Percentiles rank a stretch among this genome's conserved stretches.
These are phyloP conservation scores for Umimayanthus chanpuru DNA, from an alignment of 92 coral and sea anemone genomes.

Conservation along the genomic window DNA sequence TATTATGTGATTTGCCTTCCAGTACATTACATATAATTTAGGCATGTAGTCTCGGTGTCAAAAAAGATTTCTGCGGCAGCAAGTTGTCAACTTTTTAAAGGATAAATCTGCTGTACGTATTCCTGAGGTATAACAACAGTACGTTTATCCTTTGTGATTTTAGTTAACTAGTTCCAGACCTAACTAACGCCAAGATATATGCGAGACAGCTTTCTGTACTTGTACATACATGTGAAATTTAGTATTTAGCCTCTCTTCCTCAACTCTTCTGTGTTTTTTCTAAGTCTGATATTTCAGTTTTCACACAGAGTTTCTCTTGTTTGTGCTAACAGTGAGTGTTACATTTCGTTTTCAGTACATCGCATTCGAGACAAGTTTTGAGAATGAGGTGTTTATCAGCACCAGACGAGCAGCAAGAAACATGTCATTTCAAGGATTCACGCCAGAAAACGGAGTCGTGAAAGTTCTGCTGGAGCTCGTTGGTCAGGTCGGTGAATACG, in stretches of 20 bases:
- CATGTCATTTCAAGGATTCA: constrained; percentile 97
- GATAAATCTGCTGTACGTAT: no score
- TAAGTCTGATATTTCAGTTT: background rate
- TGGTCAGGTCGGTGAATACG: constrained; percentile 78
- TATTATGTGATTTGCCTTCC: no score
- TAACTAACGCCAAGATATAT: no score
- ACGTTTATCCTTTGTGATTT: background rate
- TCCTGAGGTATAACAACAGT: background rate
- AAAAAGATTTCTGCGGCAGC: no score
- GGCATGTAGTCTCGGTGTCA: no score
- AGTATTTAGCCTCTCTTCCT: background rate
- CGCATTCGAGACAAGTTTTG: constrained; percentile 85
- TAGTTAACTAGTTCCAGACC: no score
- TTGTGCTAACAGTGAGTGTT: background rate
- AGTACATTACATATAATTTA: no score
- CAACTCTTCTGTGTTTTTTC: background rate
- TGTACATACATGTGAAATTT: no score
- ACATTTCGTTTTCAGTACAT: constrained; percentile 71
- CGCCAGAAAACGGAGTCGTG: constrained; percentile 82
- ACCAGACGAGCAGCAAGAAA: constrained; percentile 94
- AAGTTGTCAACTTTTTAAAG: no score
- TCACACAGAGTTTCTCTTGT: background rate
- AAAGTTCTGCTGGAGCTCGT: constrained; percentile 79
- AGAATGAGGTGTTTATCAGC: constrained; percentile 83
- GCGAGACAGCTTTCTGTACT: no score